phyloP scores from a whole-genome alignment of 2,888 invertebrate genomes.

The Caenorhabditis sinica region DNA sequence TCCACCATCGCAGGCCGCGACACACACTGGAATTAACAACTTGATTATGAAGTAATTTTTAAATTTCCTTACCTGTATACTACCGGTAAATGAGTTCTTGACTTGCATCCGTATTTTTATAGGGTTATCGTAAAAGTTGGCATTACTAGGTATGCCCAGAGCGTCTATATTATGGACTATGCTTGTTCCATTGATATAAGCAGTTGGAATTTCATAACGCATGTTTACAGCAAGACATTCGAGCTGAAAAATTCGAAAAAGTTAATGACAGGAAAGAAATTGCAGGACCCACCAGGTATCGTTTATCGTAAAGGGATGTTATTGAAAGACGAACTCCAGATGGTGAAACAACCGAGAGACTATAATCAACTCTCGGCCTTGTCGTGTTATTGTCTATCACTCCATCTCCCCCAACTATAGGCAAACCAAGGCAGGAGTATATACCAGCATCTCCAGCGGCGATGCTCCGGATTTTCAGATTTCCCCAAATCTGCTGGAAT shows the following conservation, averaged over 20 bases:
- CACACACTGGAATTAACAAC: constrained; percentile 75
- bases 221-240: constrained; percentile 78
- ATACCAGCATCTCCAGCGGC: constrained; percentile 57
- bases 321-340: constrained; percentile 75
- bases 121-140: constrained; percentile 82
- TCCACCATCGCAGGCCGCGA: constrained; percentile 83
- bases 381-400: constrained; percentile 41
- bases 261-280: too few species aligned
- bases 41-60: not conserved
- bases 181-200: constrained; percentile 79
- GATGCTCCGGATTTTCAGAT: constrained; percentile 73
- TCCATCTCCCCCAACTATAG: constrained; percentile 44
- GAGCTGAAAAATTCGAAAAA: constrained; percentile 63
- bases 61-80: constrained; percentile 74
- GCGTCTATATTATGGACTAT: constrained; percentile 77
- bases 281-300: constrained; percentile 69
- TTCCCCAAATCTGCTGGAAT: constrained; percentile 80
- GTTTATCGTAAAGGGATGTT: constrained; percentile 65
- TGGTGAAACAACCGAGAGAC: constrained; percentile 78
- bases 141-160: constrained; percentile 77
- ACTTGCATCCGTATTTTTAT: constrained; percentile 77
- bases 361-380: constrained; percentile 73
- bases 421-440: constrained; percentile 57
- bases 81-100: constrained; percentile 74
- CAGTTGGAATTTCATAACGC: constrained; percentile 82